Evolutionary conservation across 2,888 invertebrate species (phyloP), one percentile per base, ranked within the genome.

Genomic region (Temnothorax ravouxi): DNA sequence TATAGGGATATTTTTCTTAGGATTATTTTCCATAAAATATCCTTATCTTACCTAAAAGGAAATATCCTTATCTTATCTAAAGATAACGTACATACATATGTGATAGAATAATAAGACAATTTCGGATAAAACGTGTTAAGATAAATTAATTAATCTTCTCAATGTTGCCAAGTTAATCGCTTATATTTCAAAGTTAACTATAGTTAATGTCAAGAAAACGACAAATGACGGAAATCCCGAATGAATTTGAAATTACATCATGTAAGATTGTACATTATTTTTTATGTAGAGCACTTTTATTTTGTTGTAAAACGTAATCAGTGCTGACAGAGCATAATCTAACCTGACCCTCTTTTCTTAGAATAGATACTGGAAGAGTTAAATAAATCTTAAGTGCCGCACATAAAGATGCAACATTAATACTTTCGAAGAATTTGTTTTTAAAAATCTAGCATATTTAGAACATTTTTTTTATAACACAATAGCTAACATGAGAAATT

Each of bases 351-450:
- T 8, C 18, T 15, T 76, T 67, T 67, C 21, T 47, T 8, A 52
- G 69, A 76, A 67, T 2, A 47, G 34, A 75, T 74, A 44, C 47
- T 15, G 13, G 1, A 44, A 74, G 8, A 29, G 61, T n/a, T 74
- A 47, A 29, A 62, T 52, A 76, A 75, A 64, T 56, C n/a, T 50
- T 18, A 54, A 2, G 34, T 38, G 64, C 62, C 8, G 2, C 0
- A 2, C 29, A 52, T 21, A 41, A 52, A 66, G 15, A 50, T 38
- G 21, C 11, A 3, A 38, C 15, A 21, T 66, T 34, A 50, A 66
- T 50, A 38, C 1, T 66, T 38, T 50, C 11, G 18, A 66, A 76
- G 34, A 76, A 75, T 50, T 66, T 50, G 2, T 75, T 18, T 2
- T 38, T 76, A 50, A 66, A 76, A 3, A 21, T 71, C 4, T 38